Evolutionary conservation across 2,113 vertebrate genomes (phyloP).

Genomic region (Thinocorus orbignyianus): DNA sequence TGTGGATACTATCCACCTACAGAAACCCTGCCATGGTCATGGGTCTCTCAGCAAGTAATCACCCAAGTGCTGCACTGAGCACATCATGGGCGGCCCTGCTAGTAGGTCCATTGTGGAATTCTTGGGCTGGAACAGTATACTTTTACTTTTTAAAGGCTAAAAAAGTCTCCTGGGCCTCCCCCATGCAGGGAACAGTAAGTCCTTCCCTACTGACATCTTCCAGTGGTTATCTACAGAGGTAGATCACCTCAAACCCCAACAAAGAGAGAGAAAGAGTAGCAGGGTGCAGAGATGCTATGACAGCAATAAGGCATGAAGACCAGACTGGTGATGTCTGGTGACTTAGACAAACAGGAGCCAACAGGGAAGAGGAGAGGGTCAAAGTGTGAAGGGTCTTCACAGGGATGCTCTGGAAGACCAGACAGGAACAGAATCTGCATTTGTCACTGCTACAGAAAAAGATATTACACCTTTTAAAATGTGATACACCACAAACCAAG

Average conservation of each 20-base stretch:
- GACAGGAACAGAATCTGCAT: background rate
- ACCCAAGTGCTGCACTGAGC: accelerated
- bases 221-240: background rate
- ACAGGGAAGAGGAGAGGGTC: background rate
- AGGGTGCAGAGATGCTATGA: background rate
- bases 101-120: background rate
- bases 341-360: background rate
- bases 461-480: background rate
- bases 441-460: background rate
- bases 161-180: background rate
- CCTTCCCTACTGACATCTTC: background rate
- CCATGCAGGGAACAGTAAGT: accelerated
- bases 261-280: background rate
- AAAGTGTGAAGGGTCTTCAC: background rate
- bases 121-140: background rate
- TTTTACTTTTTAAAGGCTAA: background rate
- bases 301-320: background rate
- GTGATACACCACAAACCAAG: background rate
- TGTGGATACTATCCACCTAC: background rate
- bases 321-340: background rate
- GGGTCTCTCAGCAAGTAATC: background rate
- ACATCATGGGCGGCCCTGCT: too few relatives aligned
- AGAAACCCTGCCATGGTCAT: background rate
- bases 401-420: background rate
- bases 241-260: background rate